phyloP scores from a whole-genome alignment of 2,113 vertebrate species.

The Ceratotherium simum region DNA sequence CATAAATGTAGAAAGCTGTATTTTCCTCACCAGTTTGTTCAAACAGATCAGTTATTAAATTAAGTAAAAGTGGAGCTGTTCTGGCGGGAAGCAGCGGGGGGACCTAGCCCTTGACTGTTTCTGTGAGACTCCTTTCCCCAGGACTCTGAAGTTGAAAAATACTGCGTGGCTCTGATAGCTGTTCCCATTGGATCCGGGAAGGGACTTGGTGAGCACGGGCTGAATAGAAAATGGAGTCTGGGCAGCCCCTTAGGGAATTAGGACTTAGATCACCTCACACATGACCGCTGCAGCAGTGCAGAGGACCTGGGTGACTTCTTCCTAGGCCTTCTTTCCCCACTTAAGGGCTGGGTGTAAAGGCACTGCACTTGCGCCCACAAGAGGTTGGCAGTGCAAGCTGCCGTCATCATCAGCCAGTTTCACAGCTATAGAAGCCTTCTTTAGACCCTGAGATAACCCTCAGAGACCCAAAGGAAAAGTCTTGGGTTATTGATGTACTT shows the following conservation, averaged over 20 bases:
- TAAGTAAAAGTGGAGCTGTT: neutral
- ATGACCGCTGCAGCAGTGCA: neutral
- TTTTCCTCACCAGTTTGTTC: slow-evolving; percentile 16
- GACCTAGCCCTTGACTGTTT: neutral
- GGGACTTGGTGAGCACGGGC: neutral
- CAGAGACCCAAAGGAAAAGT: slow-evolving; percentile 30
- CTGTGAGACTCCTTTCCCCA: neutral
- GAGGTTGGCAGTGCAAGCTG: neutral
- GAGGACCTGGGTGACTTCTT: neutral
- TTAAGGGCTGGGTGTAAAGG: neutral
- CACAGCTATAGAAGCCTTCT: neutral
- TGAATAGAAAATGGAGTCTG: slow-evolving; percentile 6
- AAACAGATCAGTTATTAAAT: neutral
- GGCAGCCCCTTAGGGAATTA: neutral
- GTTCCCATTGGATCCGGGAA: neutral
- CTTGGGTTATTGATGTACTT: slow-evolving; percentile 1
- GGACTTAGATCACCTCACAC: neutral
- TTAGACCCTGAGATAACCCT: neutral
- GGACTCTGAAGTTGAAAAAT: neutral
- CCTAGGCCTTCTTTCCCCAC: neutral
- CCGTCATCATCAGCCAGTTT: neutral
- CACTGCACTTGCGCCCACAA: neutral
- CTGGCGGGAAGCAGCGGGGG: neutral
- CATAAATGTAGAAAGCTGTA: neutral
- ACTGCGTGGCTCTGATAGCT: neutral